Evolutionary conservation across 2,797 vertebrate species (phyloP).

Genomic region (Lepilemur ruficaudatus): DNA sequence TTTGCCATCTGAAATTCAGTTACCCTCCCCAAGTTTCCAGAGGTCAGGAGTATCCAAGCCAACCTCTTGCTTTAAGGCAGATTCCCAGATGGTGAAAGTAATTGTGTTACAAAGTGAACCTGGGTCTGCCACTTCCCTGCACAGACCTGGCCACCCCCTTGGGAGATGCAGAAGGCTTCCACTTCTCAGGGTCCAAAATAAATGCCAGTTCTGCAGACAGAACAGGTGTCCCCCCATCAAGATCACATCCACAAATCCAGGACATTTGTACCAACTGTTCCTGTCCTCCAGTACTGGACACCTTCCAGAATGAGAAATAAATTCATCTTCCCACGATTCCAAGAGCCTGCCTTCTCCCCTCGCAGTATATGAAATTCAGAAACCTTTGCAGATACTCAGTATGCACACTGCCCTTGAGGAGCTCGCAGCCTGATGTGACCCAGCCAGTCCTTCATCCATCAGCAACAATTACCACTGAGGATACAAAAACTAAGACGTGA

Average conservation of each 20-base stretch:
- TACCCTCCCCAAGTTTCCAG: background rate
- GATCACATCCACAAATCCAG: conserved; percentile 49
- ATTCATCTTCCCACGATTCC: conserved; percentile 1
- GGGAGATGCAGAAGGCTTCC: background rate
- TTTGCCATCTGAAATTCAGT: background rate
- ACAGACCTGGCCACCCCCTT: background rate
- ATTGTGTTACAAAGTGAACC: conserved; percentile 24
- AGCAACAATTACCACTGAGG: background rate
- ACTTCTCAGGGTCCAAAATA: background rate
- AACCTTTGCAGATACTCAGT: background rate
- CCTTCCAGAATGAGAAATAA: conserved; percentile 48
- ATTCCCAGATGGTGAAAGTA: conserved; percentile 60
- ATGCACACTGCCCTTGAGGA: background rate
- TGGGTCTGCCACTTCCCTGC: background rate
- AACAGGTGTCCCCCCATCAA: conserved; percentile 53
- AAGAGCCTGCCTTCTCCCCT: background rate
- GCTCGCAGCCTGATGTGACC: background rate
- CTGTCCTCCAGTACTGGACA: conserved; percentile 57
- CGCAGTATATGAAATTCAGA: background rate
- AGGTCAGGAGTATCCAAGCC: background rate
- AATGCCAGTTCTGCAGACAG: conserved; percentile 30
- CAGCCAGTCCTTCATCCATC: background rate
- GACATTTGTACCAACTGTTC: conserved; percentile 58
- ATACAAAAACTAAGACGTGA: background rate
- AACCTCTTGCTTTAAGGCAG: background rate